Evolutionary conservation across 2,888 invertebrate species (phyloP), one percentile per base, ranked within the genome.

Genomic region (Carabus problematicus): DNA sequence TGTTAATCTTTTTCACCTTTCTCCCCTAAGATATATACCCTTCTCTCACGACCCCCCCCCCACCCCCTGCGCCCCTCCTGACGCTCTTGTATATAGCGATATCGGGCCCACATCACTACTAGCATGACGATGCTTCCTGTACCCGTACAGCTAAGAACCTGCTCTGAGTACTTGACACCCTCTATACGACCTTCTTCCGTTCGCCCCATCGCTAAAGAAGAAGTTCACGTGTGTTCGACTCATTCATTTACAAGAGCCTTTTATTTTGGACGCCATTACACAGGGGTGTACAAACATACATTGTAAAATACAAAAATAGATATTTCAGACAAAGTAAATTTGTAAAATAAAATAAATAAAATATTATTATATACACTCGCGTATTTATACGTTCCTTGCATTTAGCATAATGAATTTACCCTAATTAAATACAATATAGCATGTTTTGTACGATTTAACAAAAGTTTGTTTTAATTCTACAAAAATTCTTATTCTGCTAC

Each of bases 221-320:
- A 64, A 58, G 64, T 56, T 43, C 45, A 56, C 72, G 70, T 75
- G 29, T 29, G 75, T 76, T 75, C 73, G 74, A 73, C 74, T 75
- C 77, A 71, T 78, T 79, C 80, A 80, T 80, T 80, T 80, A 79
- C 79, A 80, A 79, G 76, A 77, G 76, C 76, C 77, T 76, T 75
- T 78, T n/a, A n/a, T n/a, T n/a, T n/a, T 78, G 45, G 45, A 7
- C 16, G 16, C 6, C 9, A 54, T 54, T 54, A 16, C 12, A n/a
- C 52, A 49, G 49, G 47, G 47, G 62, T 62, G 52, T 29, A 11
- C 29, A 29, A 3, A 29, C 29, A 29, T 6, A 29, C 29, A 29
- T 29, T n/a, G n/a, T n/a, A n/a, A n/a, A n/a, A n/a, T n/a, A n/a
- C n/a, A n/a, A n/a, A n/a, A n/a, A n/a, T n/a, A n/a, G n/a, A n/a